Base-by-base conservation (phyloP, 2,888 invertebrate genomes). In the Pedicia rivosa region DNA sequence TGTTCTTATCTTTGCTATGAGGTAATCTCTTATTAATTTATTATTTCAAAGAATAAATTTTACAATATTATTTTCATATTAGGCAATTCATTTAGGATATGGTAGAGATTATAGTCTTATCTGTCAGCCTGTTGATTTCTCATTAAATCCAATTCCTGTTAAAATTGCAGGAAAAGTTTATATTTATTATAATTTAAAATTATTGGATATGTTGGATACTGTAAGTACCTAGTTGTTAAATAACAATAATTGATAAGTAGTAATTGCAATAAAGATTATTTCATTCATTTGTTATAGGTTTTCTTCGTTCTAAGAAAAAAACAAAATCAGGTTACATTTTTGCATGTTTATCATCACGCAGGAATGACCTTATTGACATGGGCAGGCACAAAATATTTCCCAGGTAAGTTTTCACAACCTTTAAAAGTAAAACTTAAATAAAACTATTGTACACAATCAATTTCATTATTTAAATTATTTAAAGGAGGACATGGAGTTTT, bases 251-350 rank as follows among this genome's bases (percentile, higher is more conserved):
- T 3, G n/a, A n/a, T n/a, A n/a, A n/a, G n/a, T n/a, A 12, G n/a
- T n/a, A n/a, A n/a, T n/a, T n/a, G n/a, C n/a, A n/a, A n/a, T n/a
- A n/a, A 7, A n/a, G 7, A 4, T 10, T 27, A n/a, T 15, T 32
- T 2, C 39, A 38, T 37, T 28, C 40, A 2, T n/a, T 38, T 10
- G 40, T 40, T 25, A 41, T 38, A 71, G 50, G 15, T 78, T 41
- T 87, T 88, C 58, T 87, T 88, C 52, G 70, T 83, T 5, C 55
- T 87, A 44, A 67, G 86, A 25, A 87, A 87, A 56, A 88, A 84
- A 55, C 68, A 74, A 45, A 74, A 69, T 44, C 87, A 88, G 62
- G 67, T 86, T n/a, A 71, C 79, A 16, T 87, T 87, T 49, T 66
- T 90, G 13, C 88, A 88, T 50, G 75, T 86, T 0, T 87, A 87